A percentile compares a stretch with the other conserved stretches of the same genome.
phyloP scores from a whole-genome alignment of 2,113 vertebrate species.

The Notiomystis cincta region DNA sequence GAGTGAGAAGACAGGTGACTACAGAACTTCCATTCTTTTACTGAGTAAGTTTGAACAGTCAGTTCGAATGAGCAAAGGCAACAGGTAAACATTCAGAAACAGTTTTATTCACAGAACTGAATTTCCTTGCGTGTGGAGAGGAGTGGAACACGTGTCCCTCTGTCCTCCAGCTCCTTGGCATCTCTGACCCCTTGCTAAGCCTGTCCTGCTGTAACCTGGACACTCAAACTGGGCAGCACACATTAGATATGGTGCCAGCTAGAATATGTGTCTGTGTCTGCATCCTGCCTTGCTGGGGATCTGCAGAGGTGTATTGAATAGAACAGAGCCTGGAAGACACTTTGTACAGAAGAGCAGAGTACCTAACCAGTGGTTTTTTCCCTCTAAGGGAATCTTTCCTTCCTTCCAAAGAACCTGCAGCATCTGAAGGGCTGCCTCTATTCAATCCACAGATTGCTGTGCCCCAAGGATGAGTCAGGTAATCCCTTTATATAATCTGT shows the following conservation, averaged over 20 bases:
- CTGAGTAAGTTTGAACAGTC: background rate
- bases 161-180: background rate
- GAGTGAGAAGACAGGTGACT: fast-evolving
- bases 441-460: background rate
- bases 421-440: background rate
- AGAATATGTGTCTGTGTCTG: background rate
- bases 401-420: background rate
- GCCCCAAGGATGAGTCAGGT: background rate
- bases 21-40: background rate
- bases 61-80: background rate
- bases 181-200: background rate
- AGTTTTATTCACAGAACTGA: background rate
- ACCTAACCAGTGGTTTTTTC: background rate
- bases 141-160: background rate
- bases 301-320: background rate
- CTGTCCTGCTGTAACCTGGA: background rate
- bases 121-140: background rate
- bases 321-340: background rate
- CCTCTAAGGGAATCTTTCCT: background rate
- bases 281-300: background rate
- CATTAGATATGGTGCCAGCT: fast-evolving
- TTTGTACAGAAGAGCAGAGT: background rate
- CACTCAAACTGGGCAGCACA: background rate
- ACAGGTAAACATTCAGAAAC: background rate
- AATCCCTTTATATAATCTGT: background rate